Percentiles rank a stretch among this genome's conserved stretches.
These are phyloP conservation scores for Pteronotus mesoamericanus DNA, from an alignment of 2,797 vertebrate genomes.

Conservation along the genomic window DNA sequence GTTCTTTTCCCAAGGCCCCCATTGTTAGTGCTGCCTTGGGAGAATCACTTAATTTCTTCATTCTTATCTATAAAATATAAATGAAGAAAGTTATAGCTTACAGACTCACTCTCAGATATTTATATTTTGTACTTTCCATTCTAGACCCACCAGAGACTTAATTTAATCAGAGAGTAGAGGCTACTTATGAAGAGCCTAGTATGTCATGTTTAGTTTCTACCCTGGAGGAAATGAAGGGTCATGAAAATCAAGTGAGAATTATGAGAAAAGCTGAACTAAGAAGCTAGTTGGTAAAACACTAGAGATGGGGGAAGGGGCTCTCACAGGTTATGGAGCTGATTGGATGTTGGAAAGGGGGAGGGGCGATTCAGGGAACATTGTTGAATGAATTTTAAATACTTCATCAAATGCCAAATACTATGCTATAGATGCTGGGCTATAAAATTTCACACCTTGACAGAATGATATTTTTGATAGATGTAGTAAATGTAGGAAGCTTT, in stretches of 20 bases:
- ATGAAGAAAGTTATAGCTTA: not conserved
- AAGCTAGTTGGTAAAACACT: not conserved
- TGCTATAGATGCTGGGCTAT: not conserved
- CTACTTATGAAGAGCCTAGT: not conserved
- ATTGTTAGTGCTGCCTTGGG: not conserved
- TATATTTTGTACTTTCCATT: not conserved
- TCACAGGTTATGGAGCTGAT: not conserved
- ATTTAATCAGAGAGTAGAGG: slow-evolving; percentile 19
- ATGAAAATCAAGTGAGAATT: not conserved
- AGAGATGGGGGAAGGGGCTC: not conserved
- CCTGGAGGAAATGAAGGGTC: not conserved
- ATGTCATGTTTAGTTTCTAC: not conserved
- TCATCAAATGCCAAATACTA: not conserved
- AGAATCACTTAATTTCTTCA: slow-evolving; percentile 44
- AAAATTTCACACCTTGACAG: not conserved
- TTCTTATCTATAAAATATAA: slow-evolving; percentile 33
- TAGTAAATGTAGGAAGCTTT: not conserved
- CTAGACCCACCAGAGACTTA: not conserved
- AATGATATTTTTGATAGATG: not conserved
- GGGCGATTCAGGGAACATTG: not conserved
- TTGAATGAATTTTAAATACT: not conserved
- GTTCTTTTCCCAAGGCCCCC: not conserved
- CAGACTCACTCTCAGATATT: slow-evolving; percentile 12
- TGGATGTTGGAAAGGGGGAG: not conserved
- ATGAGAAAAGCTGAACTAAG: not conserved